A percentile compares a stretch with the other conserved stretches of the same genome.
These are phyloP conservation scores for Petrocephalus schoutedeni DNA, from an alignment of 2,797 vertebrate genomes.

Conservation along the genomic window DNA sequence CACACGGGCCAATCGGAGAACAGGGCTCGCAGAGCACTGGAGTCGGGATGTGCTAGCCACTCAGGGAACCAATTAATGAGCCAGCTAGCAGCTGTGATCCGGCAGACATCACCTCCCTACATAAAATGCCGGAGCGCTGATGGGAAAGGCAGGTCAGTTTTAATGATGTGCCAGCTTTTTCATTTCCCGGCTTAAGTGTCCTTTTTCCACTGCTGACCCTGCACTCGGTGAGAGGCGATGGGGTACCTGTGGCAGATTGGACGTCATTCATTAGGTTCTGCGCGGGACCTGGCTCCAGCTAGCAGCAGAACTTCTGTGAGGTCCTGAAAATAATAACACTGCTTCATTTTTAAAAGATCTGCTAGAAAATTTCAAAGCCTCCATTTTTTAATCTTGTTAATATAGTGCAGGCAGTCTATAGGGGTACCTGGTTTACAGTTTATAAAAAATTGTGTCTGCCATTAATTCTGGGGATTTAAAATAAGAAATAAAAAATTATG, in stretches of 20 bases:
- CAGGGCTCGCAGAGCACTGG: background rate
- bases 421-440: background rate
- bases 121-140: background rate
- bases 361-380: background rate
- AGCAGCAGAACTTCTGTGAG: background rate
- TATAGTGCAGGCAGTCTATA: background rate
- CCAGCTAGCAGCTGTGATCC: conserved; percentile 7
- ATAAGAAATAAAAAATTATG: background rate
- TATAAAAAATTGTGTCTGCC: background rate
- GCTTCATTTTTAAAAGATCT: background rate
- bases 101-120: background rate
- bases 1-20: background rate
- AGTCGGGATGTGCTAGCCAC: background rate
- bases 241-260: background rate
- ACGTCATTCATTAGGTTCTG: background rate
- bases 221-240: background rate
- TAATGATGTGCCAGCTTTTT: background rate
- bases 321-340: background rate
- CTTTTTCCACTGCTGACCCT: background rate
- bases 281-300: background rate
- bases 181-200: background rate
- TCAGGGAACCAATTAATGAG: background rate
- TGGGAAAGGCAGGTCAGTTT: conserved; percentile 12
- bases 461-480: background rate
- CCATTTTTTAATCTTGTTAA: background rate